Percentiles rank a stretch among this genome's conserved stretches.
Conservation (phyloP, 53 echinoderm and acorn worm genomes). For the Glandiceps talaboti region DNA sequence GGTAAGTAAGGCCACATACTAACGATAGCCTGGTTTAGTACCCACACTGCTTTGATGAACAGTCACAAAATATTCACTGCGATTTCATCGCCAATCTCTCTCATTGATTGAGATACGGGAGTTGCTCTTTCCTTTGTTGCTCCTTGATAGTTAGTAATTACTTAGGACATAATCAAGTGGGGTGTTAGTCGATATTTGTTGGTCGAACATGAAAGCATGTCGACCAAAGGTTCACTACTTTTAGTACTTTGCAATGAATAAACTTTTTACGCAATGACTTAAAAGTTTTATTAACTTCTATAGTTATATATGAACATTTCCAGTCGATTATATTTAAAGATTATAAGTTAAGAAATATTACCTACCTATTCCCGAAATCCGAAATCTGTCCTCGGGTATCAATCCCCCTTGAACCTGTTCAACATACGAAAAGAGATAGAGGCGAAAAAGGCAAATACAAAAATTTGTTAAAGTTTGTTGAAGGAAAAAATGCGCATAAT, state of each 20-base stretch:
- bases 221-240: too few species aligned
- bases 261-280: too few species aligned
- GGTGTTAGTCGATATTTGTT: too few species aligned
- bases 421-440: not conserved
- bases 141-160: too few species aligned
- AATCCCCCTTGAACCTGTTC: not conserved
- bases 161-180: too few species aligned
- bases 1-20: not conserved
- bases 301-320: too few species aligned
- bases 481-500: not conserved
- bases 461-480: not conserved
- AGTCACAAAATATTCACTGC: not conserved
- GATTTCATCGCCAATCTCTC: not conserved
- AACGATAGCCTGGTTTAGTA: not conserved
- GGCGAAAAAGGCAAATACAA: not conserved
- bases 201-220: too few species aligned
- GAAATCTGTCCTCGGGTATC: not conserved
- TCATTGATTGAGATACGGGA: too few species aligned
- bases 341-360: not conserved
- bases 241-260: too few species aligned
- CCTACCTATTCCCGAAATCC: not conserved
- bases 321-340: not conserved
- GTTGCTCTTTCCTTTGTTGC: too few species aligned
- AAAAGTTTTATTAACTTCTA: too few species aligned
- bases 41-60: not conserved